Conservation (phyloP, 2,113 vertebrate genomes). For the Carlito syrichta region DNA sequence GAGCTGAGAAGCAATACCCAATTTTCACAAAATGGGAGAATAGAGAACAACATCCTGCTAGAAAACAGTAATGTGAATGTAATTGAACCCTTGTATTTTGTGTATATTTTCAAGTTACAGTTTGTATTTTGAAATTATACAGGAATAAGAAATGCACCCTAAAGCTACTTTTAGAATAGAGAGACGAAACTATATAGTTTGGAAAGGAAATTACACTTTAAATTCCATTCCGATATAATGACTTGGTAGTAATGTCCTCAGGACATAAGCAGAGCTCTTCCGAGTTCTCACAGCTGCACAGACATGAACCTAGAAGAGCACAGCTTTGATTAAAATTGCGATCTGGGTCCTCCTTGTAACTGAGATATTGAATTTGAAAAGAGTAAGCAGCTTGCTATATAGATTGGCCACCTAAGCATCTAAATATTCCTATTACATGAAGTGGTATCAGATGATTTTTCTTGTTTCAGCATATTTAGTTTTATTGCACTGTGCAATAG, state of each 20-base stretch:
- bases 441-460: conserved; percentile 29
- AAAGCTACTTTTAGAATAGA: conserved; percentile 48
- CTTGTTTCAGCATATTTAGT: conserved; percentile 12
- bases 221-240: conserved; percentile 51
- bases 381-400: neutral
- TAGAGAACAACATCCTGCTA: neutral
- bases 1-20: neutral
- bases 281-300: conserved; percentile 57
- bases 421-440: neutral
- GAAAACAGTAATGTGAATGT: neutral
- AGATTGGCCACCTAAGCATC: neutral
- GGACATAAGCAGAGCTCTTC: conserved; percentile 61
- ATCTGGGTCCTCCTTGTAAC: neutral
- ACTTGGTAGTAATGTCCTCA: conserved; percentile 18
- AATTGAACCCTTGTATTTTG: neutral
- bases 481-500: neutral
- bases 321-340: conserved; percentile 54
- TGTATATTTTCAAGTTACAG: conserved; percentile 10
- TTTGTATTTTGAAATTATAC: conserved; percentile 4
- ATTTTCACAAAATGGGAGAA: neutral
- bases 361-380: neutral
- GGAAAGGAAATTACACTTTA: conserved; percentile 62
- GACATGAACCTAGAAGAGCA: conserved; percentile 61
- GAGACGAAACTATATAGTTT: conserved; percentile 22
- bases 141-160: conserved; percentile 17